Base-by-base conservation (phyloP, 2,888 invertebrate species). In the Amblyjoppa proteus region DNA sequence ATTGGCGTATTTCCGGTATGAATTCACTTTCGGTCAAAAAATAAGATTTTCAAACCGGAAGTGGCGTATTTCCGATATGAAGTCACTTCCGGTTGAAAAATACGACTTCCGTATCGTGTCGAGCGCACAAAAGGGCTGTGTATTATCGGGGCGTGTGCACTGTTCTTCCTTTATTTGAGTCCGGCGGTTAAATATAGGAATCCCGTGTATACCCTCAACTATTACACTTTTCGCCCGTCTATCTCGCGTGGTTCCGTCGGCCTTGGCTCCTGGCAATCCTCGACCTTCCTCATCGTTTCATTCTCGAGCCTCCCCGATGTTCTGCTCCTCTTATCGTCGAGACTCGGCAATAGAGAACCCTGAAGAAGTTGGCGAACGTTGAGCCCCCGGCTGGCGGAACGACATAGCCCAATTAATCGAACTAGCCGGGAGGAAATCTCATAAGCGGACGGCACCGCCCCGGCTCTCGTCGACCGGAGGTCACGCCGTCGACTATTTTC, bases 321-420 rank as follows among this genome's bases (percentile, higher is more conserved):
- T 76, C 75, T 66, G 70, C 75, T 56, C 82, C 66, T 77, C 80
- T 73, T 73, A 77, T 82, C 82, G 71, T 71, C 66, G 71, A 49
- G 75, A 74, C 51, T 70, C 61, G 71, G 56, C 71, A 38, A 71
- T 34, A 56, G 71, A 51, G 56, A 56, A 38, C 13, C 69, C 45
- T 16, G 56, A 74, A 49, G 45, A 56, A 76, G 75, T 82, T 71
- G 31, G 64, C 49, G 75, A 51, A 53, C 74, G 69, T 41, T 34
- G 51, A 49, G 20, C 71, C 28, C 31, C 64, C 34, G 20, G 38
- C 49, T n/a, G 71, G 49, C 56, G 20, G 69, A 16, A 76, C 68
- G 81, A 61, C 51, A 58, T 41, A 69, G 49, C 74, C 81, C 84
- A 84, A 84, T 84, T 84, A 84, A 84, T 84, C 73, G 81, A 84